Conservation (phyloP, 2,888 invertebrate genomes). For the Coenonympha arcania region DNA sequence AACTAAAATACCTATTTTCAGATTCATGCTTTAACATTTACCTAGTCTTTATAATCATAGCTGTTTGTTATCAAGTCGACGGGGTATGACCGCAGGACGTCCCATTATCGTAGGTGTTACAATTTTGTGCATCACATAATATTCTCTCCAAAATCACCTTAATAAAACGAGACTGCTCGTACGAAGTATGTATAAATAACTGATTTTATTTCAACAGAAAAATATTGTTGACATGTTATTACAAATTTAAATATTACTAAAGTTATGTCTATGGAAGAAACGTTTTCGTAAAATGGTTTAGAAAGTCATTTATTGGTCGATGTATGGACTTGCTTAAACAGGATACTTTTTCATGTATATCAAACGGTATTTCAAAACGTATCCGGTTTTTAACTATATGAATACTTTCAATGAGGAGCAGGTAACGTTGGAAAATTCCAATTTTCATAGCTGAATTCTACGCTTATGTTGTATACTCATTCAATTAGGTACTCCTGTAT, state of each 20-base stretch:
- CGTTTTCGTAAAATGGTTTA: background rate
- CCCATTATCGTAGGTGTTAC: conserved; percentile 37
- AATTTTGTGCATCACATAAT: conserved; percentile 20
- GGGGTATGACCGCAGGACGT: conserved; percentile 45
- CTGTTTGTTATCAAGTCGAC: conserved; percentile 30
- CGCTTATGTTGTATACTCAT: no score
- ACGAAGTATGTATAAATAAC: background rate
- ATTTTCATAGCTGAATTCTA: no score
- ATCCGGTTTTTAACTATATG: no score
- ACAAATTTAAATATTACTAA: background rate
- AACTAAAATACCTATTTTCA: background rate
- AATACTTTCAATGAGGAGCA: no score
- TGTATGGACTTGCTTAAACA: no score
- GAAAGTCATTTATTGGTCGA: no score
- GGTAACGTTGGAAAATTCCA: no score
- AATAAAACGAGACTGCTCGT: conserved; percentile 5
- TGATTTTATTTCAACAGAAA: conserved; percentile 1
- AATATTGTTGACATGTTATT: background rate
- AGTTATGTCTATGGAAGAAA: background rate
- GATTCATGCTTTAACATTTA: background rate
- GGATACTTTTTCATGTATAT: no score
- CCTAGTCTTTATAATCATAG: conserved; percentile 2
- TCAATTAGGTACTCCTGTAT: background rate
- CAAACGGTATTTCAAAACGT: no score
- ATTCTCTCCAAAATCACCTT: conserved; percentile 12